phyloP scores from a whole-genome alignment of 2,888 invertebrate genomes.

The Campoplex capitator region DNA sequence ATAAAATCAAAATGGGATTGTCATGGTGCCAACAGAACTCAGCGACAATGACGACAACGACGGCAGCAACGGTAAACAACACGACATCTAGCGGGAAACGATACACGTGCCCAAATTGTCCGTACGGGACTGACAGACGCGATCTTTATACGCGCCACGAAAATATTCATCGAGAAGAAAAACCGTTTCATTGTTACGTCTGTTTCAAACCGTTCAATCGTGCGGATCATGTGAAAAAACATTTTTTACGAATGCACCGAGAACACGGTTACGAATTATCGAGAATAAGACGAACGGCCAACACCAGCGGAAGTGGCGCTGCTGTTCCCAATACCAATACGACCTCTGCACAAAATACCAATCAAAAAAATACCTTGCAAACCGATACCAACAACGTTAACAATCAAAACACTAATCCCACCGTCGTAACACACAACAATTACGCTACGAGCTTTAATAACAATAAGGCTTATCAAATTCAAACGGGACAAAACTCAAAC shows the following conservation, averaged over 20 bases:
- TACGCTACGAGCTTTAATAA: slow-evolving; percentile 77
- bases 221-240: slow-evolving; percentile 97
- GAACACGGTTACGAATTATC: slow-evolving; percentile 95
- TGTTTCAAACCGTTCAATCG: slow-evolving; percentile 97
- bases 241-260: slow-evolving; percentile 96
- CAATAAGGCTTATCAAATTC: slow-evolving; percentile 78
- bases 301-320: slow-evolving; percentile 60
- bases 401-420: slow-evolving; percentile 70
- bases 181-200: slow-evolving; percentile 97
- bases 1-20: slow-evolving; percentile 21
- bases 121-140: slow-evolving; percentile 95
- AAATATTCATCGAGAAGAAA: slow-evolving; percentile 96
- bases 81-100: slow-evolving; percentile 86
- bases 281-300: slow-evolving; percentile 89
- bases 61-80: slow-evolving; percentile 63
- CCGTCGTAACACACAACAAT: slow-evolving; percentile 69
- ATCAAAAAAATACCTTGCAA: slow-evolving; percentile 67
- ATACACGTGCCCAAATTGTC: slow-evolving; percentile 94
- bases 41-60: slow-evolving; percentile 56
- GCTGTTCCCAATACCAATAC: slow-evolving; percentile 41
- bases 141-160: slow-evolving; percentile 96
- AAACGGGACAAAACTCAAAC: slow-evolving; percentile 72
- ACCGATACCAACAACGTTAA: slow-evolving; percentile 69
- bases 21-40: slow-evolving; percentile 51
- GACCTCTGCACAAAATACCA: slow-evolving; percentile 37